These are phyloP conservation scores for Hydriomena furcata DNA, from an alignment of 2,888 invertebrate genomes.

Conservation along the genomic window DNA sequence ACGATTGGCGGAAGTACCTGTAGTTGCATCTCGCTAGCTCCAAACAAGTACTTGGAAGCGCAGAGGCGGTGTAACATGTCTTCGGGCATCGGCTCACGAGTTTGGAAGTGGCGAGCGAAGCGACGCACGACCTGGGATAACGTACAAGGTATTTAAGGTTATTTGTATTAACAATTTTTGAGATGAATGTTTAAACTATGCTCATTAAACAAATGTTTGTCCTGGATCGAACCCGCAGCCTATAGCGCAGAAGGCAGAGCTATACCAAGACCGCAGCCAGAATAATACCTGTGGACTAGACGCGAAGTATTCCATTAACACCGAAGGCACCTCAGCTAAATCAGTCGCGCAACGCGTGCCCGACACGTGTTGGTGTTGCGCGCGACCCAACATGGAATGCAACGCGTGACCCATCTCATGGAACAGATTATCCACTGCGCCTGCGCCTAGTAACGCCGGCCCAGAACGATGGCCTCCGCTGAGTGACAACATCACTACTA, in stretches of 20 bases:
- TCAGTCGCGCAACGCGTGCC: conserved; percentile 98
- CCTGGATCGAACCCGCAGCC: too few relatives aligned
- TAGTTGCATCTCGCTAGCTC: conserved; percentile 93
- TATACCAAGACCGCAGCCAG: too few relatives aligned
- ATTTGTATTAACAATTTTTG: too few relatives aligned
- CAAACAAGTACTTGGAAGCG: conserved; percentile 93
- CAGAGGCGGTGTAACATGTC: conserved; percentile 91
- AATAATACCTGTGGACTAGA: conserved; percentile 86
- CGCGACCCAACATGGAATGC: conserved; percentile 98
- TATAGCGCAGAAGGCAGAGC: too few relatives aligned
- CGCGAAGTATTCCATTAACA: conserved; percentile 99
- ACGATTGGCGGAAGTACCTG: too few relatives aligned
- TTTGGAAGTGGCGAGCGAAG: conserved; percentile 96
- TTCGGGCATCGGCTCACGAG: conserved; percentile 89
- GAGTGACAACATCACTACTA: conserved; percentile 96
- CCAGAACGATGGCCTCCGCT: conserved; percentile 87
- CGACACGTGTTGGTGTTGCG: conserved; percentile 94
- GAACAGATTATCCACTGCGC: conserved; percentile 94
- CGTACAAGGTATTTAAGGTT: too few relatives aligned
- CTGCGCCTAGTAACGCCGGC: conserved; percentile 91
- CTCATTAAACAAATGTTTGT: too few relatives aligned
- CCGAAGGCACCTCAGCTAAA: conserved; percentile 99
- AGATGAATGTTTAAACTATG: too few relatives aligned
- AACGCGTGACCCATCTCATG: conserved; percentile 70
- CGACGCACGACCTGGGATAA: conserved; percentile 87